Conservation (phyloP, 2,888 invertebrate species). For the Tachina lurida region DNA sequence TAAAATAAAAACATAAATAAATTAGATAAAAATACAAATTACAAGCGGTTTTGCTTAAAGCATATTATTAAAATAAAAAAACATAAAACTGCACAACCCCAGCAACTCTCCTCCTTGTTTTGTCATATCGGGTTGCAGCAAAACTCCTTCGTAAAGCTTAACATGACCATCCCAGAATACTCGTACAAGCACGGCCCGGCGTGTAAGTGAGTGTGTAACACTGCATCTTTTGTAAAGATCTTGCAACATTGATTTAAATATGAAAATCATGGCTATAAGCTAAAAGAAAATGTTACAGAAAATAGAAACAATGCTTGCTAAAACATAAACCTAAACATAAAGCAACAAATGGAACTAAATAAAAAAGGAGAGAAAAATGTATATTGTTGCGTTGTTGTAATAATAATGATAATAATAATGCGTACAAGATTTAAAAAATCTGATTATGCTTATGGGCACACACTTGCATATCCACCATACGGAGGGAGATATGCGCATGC, state of each 20-base stretch:
- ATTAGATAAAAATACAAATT: constrained; percentile 72
- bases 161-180: constrained; percentile 56
- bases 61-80: constrained; percentile 69
- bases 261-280: constrained; percentile 71
- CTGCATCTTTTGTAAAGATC: constrained; percentile 67
- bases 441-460: constrained; percentile 72
- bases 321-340: constrained; percentile 20
- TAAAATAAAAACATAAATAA: constrained; percentile 48
- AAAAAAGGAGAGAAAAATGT: constrained; percentile 27
- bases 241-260: constrained; percentile 72
- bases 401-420: constrained; percentile 75
- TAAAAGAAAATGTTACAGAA: constrained; percentile 57
- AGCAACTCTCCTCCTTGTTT: constrained; percentile 44
- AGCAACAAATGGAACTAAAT: constrained; percentile 53
- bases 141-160: constrained; percentile 59
- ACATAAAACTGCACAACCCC: constrained; percentile 30
- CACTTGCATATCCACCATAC: constrained; percentile 50
- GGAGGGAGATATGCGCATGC: constrained; percentile 9
- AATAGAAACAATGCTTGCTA: constrained; percentile 51
- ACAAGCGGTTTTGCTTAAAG: constrained; percentile 72
- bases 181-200: background rate
- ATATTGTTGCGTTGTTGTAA: constrained; percentile 71
- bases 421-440: constrained; percentile 74
- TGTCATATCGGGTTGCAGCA: constrained; percentile 15
- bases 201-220: constrained; percentile 4